A percentile compares a stretch with the other conserved stretches of the same genome.
Evolutionary conservation across 2,797 vertebrate species (phyloP).

Genomic region (Myripristis murdjan): DNA sequence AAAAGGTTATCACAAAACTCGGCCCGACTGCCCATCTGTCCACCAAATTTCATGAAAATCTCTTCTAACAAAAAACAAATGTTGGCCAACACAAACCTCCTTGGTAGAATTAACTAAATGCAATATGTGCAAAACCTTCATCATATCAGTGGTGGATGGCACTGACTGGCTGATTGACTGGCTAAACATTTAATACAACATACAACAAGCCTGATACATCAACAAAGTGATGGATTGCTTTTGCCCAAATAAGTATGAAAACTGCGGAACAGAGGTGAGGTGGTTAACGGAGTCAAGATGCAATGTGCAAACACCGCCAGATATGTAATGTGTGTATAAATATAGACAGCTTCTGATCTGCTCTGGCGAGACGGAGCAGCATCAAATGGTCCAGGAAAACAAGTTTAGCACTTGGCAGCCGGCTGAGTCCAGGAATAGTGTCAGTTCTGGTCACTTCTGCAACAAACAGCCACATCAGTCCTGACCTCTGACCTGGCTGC

Average conservation of each 20-base stretch:
- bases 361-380: slow-evolving; percentile 43
- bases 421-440: slow-evolving; percentile 56
- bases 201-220: too few relatives aligned
- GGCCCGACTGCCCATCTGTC: too few relatives aligned
- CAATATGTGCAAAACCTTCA: not conserved
- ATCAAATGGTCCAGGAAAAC: slow-evolving; percentile 35
- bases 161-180: too few relatives aligned
- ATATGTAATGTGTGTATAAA: slow-evolving; percentile 44
- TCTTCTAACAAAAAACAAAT: too few relatives aligned
- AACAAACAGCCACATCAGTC: slow-evolving; percentile 39
- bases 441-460: slow-evolving; percentile 42
- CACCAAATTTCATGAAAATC: too few relatives aligned
- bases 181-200: too few relatives aligned
- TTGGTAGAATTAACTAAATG: not conserved
- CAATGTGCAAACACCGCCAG: slow-evolving; percentile 22
- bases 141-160: not conserved
- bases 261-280: not conserved
- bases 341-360: slow-evolving; percentile 55
- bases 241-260: slow-evolving; percentile 11
- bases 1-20: too few relatives aligned
- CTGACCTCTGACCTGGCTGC: slow-evolving; percentile 29
- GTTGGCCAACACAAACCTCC: too few relatives aligned
- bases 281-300: slow-evolving; percentile 16
- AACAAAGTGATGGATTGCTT: too few relatives aligned
- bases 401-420: slow-evolving; percentile 58